phyloP scores from a whole-genome alignment of 2,888 invertebrate genomes.

The Rhodophaea formosa region DNA sequence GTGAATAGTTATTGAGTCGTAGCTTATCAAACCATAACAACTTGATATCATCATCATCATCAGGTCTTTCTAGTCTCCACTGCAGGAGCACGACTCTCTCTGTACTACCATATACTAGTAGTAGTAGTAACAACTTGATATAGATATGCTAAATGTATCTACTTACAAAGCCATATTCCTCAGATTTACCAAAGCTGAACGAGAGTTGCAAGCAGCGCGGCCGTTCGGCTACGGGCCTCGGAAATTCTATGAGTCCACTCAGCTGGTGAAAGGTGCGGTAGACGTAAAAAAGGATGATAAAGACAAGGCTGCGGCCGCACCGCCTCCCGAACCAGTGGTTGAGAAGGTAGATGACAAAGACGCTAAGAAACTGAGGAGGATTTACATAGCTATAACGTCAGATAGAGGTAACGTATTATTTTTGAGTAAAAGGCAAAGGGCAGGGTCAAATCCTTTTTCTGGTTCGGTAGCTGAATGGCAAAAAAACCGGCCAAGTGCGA shows the following conservation, averaged over 20 bases:
- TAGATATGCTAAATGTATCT: too few relatives aligned
- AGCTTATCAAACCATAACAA: too few relatives aligned
- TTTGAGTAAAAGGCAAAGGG: too few relatives aligned
- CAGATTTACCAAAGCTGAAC: conserved; percentile 88
- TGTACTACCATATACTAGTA: too few relatives aligned
- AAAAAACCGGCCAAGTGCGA: too few relatives aligned
- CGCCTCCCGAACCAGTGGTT: conserved; percentile 68
- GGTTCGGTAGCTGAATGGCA: too few relatives aligned
- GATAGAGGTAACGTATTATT: conserved; percentile 77
- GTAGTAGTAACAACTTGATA: too few relatives aligned
- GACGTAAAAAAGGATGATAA: conserved; percentile 37
- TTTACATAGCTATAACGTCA: conserved; percentile 87
- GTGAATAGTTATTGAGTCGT: too few relatives aligned
- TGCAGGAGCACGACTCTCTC: too few relatives aligned
- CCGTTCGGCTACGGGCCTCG: conserved; percentile 86
- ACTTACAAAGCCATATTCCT: not conserved
- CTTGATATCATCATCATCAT: too few relatives aligned
- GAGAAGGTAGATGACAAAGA: conserved; percentile 48
- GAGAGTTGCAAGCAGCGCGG: conserved; percentile 85
- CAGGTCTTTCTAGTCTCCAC: not conserved
- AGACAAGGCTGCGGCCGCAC: conserved; percentile 29
- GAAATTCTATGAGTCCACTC: conserved; percentile 82
- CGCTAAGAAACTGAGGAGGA: conserved; percentile 46
- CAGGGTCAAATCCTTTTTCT: too few relatives aligned
- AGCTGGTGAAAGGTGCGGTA: conserved; percentile 45